phyloP scores from a whole-genome alignment of 2,797 vertebrate genomes.

The Peromyscus nudipes region DNA sequence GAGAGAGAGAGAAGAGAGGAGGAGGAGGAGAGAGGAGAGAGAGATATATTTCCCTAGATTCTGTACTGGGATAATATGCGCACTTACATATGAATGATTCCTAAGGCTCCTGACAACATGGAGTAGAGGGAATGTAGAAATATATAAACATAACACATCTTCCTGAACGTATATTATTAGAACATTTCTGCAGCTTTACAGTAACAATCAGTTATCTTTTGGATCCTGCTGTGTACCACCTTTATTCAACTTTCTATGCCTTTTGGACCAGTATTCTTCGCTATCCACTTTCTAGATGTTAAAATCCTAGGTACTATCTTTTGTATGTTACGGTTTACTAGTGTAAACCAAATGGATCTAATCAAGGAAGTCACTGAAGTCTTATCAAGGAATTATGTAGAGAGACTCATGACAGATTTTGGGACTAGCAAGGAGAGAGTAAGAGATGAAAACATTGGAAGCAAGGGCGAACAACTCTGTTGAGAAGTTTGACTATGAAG shows the following conservation, averaged over 20 bases:
- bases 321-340: not conserved
- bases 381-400: not conserved
- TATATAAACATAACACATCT: not conserved
- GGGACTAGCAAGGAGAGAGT: not conserved
- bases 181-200: constrained; percentile 2
- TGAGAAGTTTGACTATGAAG: not conserved
- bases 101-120: not conserved
- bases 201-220: not conserved
- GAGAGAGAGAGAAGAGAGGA: not conserved
- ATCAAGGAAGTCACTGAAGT: not conserved
- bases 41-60: not conserved
- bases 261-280: not conserved
- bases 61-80: not conserved
- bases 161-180: not conserved
- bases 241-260: not conserved
- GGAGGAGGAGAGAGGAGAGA: not conserved
- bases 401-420: not conserved
- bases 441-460: not conserved
- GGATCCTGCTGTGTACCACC: not conserved
- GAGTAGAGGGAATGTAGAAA: not conserved
- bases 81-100: not conserved
- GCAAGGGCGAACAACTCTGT: not conserved
- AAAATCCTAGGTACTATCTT: not conserved
- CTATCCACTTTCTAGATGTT: not conserved
- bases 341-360: not conserved